phyloP scores from a whole-genome alignment of 2,797 vertebrate genomes.

The Salmo trutta region DNA sequence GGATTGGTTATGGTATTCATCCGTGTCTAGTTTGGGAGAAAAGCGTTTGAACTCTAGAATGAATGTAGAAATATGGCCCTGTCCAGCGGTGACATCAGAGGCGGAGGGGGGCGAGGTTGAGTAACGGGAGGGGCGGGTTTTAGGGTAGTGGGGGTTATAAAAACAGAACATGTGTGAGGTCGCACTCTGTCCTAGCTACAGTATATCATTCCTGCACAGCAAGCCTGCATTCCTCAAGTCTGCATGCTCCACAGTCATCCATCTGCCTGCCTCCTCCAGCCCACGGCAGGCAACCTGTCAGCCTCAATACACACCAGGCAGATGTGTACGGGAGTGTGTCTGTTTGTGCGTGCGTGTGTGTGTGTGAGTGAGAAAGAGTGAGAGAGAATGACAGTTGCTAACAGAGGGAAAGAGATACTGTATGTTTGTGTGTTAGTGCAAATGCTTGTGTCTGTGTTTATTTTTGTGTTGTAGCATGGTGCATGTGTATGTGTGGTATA shows the following conservation, averaged over 20 bases:
- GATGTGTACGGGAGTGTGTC: constrained; percentile 13
- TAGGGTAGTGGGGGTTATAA: constrained; percentile 52
- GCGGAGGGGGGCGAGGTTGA: constrained; percentile 16
- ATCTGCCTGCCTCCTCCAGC: constrained; percentile 12
- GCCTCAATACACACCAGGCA: constrained; percentile 18
- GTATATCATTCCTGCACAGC: constrained; percentile 46
- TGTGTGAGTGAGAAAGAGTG: constrained; percentile 24
- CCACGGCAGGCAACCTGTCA: neutral
- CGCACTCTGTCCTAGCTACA: constrained; percentile 42
- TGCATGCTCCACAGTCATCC: constrained; percentile 39
- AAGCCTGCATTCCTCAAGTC: constrained; percentile 50
- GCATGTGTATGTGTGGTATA: constrained; percentile 1
- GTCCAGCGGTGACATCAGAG: constrained; percentile 30
- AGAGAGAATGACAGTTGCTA: neutral
- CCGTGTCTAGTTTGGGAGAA: constrained; percentile 32
- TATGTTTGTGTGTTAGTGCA: constrained; percentile 15
- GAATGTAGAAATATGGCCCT: constrained; percentile 4
- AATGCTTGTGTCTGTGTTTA: constrained; percentile 10
- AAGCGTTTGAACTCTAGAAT: constrained; percentile 1
- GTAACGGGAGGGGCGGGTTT: constrained; percentile 26
- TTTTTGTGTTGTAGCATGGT: constrained; percentile 16
- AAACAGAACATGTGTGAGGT: constrained; percentile 63
- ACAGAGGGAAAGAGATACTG: neutral
- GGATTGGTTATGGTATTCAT: constrained; percentile 55
- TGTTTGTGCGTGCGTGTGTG: neutral